Base-by-base conservation (phyloP, 1,140 invertebrate genomes). In the Magallana angulata region DNA sequence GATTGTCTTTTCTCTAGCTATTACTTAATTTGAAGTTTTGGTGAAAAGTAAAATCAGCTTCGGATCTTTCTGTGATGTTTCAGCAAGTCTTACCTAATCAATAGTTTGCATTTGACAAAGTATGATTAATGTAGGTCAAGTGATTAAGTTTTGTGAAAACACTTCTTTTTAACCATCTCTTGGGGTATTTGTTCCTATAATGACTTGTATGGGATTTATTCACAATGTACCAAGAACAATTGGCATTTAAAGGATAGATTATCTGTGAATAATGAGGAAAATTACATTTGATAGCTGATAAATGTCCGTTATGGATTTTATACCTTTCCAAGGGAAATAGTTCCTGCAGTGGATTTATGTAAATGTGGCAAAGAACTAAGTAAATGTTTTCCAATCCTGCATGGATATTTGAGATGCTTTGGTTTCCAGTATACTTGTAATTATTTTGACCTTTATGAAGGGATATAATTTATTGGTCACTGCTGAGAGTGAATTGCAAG, bases 41-140 rank as follows among this genome's bases (percentile, higher is more conserved):
- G 36, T 48, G 36, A 48, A 48, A 48, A 48, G 36, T 48, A 48
- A 48, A 48, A 48, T 48, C 36, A 48, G 2, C 36, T 48, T 48
- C 5, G 36, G 36, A 48, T 48, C 36, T 48, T 48, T 48, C 36
- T 48, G 36, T 48, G 36, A 48, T 48, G 36, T 76, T 76, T 76
- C 68, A 30, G 68, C 24, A 76, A 12, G 68, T 30, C 68, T 11
- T 30, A 14, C n/a, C 60, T 14, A 62, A 76, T 76, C 68, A 76
- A 76, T 76, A 76, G 68, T 24, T 30, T 76, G 12, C 68, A 30
- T 76, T 76, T 12, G 60, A 64, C 24, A 76, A 76, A 76, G 68
- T 76, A 76, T 76, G 68, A 76, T 30, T 76, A 36, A 76, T 76
- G 30, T 76, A 11, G 18, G 18, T 76, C 68, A 76, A 76, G 68